A percentile compares a stretch with the other conserved stretches of the same genome.
Evolutionary conservation across 2,113 vertebrate species (phyloP).

Genomic region (Oenanthe oenanthe): DNA sequence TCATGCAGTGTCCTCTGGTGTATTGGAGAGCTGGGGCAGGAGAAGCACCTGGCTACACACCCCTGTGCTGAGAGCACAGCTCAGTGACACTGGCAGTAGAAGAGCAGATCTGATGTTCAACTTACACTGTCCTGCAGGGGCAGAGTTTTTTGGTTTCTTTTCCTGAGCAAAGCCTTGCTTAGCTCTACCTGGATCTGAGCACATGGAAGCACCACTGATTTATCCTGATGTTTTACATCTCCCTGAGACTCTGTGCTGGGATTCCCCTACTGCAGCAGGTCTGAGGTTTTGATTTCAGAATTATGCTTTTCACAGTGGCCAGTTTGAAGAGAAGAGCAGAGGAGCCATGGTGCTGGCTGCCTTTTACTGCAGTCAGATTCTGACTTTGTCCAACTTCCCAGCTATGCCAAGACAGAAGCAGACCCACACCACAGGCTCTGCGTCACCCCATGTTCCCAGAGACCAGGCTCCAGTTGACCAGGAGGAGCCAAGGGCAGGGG

Average conservation of each 20-base stretch:
- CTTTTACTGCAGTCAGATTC: not conserved
- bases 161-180: not conserved
- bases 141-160: not conserved
- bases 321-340: not conserved
- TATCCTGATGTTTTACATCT: not conserved
- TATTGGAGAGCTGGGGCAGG: not conserved
- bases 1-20: accelerated
- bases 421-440: not conserved
- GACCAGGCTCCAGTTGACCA: not conserved
- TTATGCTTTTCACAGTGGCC: not conserved
- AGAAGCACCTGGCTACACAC: not conserved
- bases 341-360: not conserved
- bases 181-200: not conserved
- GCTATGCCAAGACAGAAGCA: not conserved
- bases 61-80: not conserved
- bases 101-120: not conserved
- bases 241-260: accelerated
- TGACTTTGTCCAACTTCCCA: not conserved
- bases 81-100: not conserved
- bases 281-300: not conserved
- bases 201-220: not conserved
- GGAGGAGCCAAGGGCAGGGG: not conserved
- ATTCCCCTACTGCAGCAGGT: not conserved
- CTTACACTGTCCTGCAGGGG: not conserved
- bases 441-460: not conserved